Percentiles rank a stretch among this genome's conserved stretches.
phyloP scores from a whole-genome alignment of 2,113 vertebrate species.

The Dicaeum eximium region DNA sequence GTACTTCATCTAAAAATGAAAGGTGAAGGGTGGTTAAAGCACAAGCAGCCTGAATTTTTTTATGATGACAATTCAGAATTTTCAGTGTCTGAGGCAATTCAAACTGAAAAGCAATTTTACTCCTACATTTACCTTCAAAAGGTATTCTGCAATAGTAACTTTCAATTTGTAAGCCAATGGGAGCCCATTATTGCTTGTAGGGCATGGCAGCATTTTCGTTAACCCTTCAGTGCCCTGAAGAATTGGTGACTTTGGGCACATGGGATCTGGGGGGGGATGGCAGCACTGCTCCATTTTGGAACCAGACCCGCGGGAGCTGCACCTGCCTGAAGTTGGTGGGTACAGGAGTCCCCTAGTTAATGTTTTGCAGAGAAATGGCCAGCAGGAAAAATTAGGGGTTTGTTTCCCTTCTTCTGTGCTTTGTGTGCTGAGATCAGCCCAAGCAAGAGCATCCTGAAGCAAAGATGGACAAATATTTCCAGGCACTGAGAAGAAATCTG shows the following conservation, averaged over 20 bases:
- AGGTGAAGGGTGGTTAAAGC: not conserved
- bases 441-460: not conserved
- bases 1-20: not conserved
- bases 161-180: not conserved
- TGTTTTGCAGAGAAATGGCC: not conserved
- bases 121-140: constrained; percentile 28
- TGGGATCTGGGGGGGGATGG: not conserved
- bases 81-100: constrained; percentile 27
- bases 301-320: not conserved
- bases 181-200: not conserved
- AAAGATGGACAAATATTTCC: not conserved
- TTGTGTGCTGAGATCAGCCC: not conserved
- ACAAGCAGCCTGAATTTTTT: constrained; percentile 10
- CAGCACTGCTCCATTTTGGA: not conserved
- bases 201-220: not conserved
- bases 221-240: not conserved
- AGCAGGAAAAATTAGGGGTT: not conserved
- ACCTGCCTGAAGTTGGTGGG: not conserved
- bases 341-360: not conserved
- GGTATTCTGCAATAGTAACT: not conserved
- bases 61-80: constrained; percentile 31
- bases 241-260: not conserved
- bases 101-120: constrained; percentile 33
- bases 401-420: not conserved
- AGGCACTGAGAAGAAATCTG: not conserved